Evolutionary conservation across 2,113 vertebrate species (phyloP).

Genomic region (Chitala chitala): DNA sequence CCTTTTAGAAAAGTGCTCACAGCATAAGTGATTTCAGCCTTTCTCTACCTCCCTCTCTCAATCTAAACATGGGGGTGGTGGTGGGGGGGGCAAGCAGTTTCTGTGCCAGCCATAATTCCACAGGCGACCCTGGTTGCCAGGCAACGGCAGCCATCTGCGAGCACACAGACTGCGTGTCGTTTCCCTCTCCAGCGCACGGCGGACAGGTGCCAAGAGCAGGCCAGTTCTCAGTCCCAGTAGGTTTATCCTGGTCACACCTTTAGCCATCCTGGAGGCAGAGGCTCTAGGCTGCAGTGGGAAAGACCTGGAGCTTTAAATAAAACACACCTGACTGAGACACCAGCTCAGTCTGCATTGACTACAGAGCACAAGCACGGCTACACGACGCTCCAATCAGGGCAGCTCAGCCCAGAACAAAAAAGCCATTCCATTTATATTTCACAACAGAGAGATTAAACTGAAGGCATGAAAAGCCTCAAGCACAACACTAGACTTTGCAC

Average conservation of each 20-base stretch:
- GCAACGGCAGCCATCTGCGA: slow-evolving; percentile 28
- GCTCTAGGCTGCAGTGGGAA: neutral
- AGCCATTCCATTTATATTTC: too few relatives aligned
- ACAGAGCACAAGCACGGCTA: neutral
- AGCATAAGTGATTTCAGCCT: slow-evolving; percentile 45
- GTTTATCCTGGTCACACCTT: neutral
- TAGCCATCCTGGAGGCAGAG: neutral
- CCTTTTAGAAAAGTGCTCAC: neutral
- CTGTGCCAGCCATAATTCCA: slow-evolving; percentile 27
- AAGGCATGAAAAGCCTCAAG: neutral
- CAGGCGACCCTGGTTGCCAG: slow-evolving; percentile 26
- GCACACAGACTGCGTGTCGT: slow-evolving; percentile 13
- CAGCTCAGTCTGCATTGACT: neutral
- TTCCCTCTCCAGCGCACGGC: neutral
- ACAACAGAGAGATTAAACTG: neutral
- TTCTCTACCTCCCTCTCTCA: slow-evolving; percentile 29
- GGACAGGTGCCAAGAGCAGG: neutral
- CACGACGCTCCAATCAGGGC: too few relatives aligned
- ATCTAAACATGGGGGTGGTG: slow-evolving; percentile 2
- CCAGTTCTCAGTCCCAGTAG: neutral
- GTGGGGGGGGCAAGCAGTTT: neutral
- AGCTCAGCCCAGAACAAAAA: neutral
- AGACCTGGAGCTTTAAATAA: neutral
- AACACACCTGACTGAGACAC: neutral
- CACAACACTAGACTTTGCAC: neutral